Conservation (phyloP, 2,113 vertebrate species). For the Fregata magnificens region DNA sequence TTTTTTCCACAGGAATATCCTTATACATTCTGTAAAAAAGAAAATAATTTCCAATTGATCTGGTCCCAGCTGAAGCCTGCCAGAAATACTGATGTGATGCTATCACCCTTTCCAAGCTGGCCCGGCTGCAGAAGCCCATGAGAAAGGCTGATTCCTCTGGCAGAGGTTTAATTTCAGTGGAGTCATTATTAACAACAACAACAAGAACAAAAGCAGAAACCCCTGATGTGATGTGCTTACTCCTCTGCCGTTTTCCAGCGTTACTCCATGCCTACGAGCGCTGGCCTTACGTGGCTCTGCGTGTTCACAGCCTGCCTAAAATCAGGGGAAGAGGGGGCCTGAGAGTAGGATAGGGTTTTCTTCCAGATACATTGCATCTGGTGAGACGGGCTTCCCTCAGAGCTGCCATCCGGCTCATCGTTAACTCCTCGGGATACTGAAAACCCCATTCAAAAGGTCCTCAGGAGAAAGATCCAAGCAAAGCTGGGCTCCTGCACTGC, state of each 20-base stretch:
- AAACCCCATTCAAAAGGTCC: neutral
- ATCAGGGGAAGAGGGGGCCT: too few relatives aligned
- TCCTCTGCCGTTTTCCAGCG: neutral
- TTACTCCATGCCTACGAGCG: accelerated
- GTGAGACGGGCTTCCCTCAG: neutral
- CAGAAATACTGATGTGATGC: neutral
- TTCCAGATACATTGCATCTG: neutral
- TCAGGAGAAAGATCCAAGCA: neutral
- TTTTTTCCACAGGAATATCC: neutral
- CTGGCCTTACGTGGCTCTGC: accelerated
- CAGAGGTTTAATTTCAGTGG: neutral
- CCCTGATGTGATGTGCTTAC: neutral
- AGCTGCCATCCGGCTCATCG: neutral
- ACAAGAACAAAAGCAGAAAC: neutral
- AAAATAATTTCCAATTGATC: neutral
- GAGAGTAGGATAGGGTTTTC: neutral
- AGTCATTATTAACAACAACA: neutral
- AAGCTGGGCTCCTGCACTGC: neutral
- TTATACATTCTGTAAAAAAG: neutral
- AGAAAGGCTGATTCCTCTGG: neutral
- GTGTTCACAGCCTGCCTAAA: neutral
- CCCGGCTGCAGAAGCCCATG: neutral
- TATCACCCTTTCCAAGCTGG: neutral
- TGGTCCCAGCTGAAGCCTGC: neutral
- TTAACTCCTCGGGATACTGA: neutral